Evolutionary conservation across 2,113 vertebrate genomes (phyloP), one percentile per base, ranked within the genome.

Genomic region (Alces alces): DNA sequence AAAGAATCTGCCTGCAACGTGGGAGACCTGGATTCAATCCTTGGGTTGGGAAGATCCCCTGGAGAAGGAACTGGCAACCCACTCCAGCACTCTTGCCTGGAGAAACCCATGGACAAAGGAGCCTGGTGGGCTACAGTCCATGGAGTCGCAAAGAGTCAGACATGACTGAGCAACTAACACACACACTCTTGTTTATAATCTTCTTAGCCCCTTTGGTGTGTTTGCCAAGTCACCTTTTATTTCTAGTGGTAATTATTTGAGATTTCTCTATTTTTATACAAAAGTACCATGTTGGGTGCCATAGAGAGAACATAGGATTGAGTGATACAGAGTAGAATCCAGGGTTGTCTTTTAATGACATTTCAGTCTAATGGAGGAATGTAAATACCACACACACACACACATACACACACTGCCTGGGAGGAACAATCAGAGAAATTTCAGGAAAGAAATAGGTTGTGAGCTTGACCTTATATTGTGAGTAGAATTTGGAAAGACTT

Each of bases 251-350:
- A 16, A 61, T 70, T 85, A 13, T 57, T 28, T 86, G 66, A 89
- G 25, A 86, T 89, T 36, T 54, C 76, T 25, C n/a, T 66, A 23
- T 93, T 87, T 98, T 91, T 85, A 86, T 45, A 33, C 33, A 28
- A 58, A 91, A 79, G n/a, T 52, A 7, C 19, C 25, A 36, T 55
- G 36, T 61, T 66, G 61, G 55, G 43, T 93, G 28, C 43, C 86
- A 45, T 2, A 70, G 25, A 36, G 27, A 64, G 27, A 52, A 19
- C 23, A 66, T 10, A 87, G 27, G 45, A 9, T 47, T 88, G 73
- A 78, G 55, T 50, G 17, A 76, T 8, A 78, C 19, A 43, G 30
- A 83, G 27, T 23, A 57, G 82, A 93, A 9, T 80, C 1, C 39
- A 91, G 6, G 33, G 52, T 55, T 55, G 50, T 14, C 10, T 66